Conservation (phyloP, 2,888 invertebrate species). For the Laspeyria flexula region DNA sequence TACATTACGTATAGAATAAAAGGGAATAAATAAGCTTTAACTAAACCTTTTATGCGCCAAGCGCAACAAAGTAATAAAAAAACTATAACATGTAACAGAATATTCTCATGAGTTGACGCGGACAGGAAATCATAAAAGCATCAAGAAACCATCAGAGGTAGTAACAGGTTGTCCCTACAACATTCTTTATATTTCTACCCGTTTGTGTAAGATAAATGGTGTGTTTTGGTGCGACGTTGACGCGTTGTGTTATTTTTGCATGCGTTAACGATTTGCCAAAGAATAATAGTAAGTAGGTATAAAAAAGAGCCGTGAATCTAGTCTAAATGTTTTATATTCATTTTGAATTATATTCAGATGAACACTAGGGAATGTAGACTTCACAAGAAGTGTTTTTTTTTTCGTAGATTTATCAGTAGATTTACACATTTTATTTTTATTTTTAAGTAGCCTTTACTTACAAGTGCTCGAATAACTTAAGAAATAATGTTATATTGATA, state of each 20-base stretch:
- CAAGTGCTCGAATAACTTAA: no score
- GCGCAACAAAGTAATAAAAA: conserved; percentile 26
- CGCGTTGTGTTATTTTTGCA: conserved; percentile 23
- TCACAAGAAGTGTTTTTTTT: no score
- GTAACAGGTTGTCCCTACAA: conserved; percentile 70
- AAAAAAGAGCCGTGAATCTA: not conserved
- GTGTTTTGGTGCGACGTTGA: conserved; percentile 29
- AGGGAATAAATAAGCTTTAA: not conserved
- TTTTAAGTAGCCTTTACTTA: no score
- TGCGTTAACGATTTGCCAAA: no score
- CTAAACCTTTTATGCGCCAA: not conserved
- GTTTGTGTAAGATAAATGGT: conserved; percentile 52
- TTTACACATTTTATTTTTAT: no score
- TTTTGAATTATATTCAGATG: not conserved
- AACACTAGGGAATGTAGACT: no score
- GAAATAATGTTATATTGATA: no score
- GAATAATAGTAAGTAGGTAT: not conserved
- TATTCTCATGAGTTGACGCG: conserved; percentile 65
- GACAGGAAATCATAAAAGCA: conserved; percentile 81
- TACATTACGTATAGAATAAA: not conserved
- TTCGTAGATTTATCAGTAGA: no score
- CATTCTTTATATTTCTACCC: conserved; percentile 59
- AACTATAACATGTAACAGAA: conserved; percentile 52
- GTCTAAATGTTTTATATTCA: not conserved
- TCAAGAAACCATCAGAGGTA: conserved; percentile 81